These are phyloP conservation scores for Drymodes brunneopygia DNA, from an alignment of 2,113 vertebrate species.

Conservation along the genomic window DNA sequence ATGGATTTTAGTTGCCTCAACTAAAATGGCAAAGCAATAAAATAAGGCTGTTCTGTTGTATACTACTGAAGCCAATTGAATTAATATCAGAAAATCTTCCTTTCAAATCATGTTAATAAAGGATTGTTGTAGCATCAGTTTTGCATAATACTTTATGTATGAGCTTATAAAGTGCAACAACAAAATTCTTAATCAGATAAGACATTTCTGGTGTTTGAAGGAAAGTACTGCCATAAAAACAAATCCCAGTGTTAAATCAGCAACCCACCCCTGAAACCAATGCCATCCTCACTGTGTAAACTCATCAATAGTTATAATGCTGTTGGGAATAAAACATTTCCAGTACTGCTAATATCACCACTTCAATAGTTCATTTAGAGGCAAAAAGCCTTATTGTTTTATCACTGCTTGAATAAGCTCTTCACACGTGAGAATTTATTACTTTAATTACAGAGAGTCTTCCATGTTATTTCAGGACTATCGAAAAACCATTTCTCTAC, in stretches of 20 bases:
- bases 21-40: not conserved
- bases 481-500: not conserved
- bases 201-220: not conserved
- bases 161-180: not conserved
- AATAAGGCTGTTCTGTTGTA: not conserved
- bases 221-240: not conserved
- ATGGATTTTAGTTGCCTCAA: not conserved
- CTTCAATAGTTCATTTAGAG: not conserved
- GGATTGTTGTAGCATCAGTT: not conserved
- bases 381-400: not conserved
- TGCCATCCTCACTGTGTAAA: not conserved
- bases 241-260: not conserved
- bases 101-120: slow-evolving; percentile 25
- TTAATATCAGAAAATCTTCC: slow-evolving; percentile 13
- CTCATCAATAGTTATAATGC: not conserved
- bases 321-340: not conserved
- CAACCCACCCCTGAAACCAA: not conserved
- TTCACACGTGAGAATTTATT: not conserved
- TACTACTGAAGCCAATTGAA: not conserved
- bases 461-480: not conserved
- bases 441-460: not conserved
- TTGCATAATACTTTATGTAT: slow-evolving; percentile 27
- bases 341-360: not conserved
- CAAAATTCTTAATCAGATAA: not conserved
- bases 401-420: not conserved